These are phyloP conservation scores for Silvanus unidentatus DNA, from an alignment of 2,888 invertebrate species.

Conservation along the genomic window DNA sequence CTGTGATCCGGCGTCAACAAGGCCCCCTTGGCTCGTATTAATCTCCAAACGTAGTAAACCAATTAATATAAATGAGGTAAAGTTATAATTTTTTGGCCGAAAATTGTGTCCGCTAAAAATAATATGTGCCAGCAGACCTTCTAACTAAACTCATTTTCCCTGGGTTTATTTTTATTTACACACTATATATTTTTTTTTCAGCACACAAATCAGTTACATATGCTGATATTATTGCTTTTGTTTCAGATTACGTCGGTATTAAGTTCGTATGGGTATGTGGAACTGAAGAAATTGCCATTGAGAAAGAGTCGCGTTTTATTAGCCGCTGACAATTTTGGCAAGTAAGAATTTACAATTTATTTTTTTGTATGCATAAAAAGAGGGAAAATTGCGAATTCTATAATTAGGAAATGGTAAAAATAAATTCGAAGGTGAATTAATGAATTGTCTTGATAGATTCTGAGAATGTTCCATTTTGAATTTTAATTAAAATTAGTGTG, in stretches of 20 bases:
- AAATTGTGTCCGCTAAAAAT: neutral
- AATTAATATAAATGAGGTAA: slow-evolving; percentile 35
- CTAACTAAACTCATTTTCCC: too few species aligned
- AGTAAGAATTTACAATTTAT: slow-evolving; percentile 52
- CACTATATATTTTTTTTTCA: neutral
- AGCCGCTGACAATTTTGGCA: slow-evolving; percentile 55
- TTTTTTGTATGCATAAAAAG: slow-evolving; percentile 3
- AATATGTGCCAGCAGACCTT: too few species aligned
- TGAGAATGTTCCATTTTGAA: neutral
- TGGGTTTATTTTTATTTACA: slow-evolving; percentile 5
- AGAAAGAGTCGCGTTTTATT: slow-evolving; percentile 51
- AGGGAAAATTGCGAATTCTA: slow-evolving; percentile 1
- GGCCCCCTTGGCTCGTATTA: slow-evolving; percentile 51
- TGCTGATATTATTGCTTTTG: slow-evolving; percentile 1
- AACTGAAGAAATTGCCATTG: slow-evolving; percentile 53
- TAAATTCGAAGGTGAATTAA: slow-evolving; percentile 14
- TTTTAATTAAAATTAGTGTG: slow-evolving; percentile 3
- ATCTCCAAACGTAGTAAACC: slow-evolving; percentile 34
- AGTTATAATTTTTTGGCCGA: slow-evolving; percentile 1
- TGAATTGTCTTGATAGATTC: slow-evolving; percentile 5
- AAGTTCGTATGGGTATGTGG: slow-evolving; percentile 57
- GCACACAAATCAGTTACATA: neutral
- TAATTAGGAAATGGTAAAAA: slow-evolving; percentile 4
- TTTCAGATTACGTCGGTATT: slow-evolving; percentile 53
- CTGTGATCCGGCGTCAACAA: slow-evolving; percentile 46